Evolutionary conservation across 2,888 invertebrate genomes (phyloP), one percentile per base, ranked within the genome.

Genomic region (Drosophila mayaguana): DNA sequence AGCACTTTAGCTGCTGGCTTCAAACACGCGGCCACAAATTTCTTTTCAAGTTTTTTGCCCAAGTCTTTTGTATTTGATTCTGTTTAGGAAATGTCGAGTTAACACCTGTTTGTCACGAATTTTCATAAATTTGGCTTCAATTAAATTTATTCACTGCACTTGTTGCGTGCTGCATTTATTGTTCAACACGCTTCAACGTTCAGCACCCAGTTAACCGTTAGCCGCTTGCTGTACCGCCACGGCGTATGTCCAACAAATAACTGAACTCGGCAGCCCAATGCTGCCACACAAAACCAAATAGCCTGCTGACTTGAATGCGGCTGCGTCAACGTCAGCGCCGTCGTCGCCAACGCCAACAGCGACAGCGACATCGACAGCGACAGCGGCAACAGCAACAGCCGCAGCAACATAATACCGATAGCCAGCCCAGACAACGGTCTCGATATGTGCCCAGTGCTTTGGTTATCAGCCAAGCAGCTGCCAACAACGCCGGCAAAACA

Each of bases 231-330:
- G 87, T 88, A 91, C 91, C 90, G 78, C 66, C 71, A 78, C 85
- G 88, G 79, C 78, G 83, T 83, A 78, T 86, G 88, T 88, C 84
- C 91, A 87, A 89, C 88, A 77, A 85, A 83, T 87, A 88, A 91
- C 91, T 91, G 90, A 90, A 86, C 75, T 76, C 81, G 80, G 78
- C 83, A 79, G 77, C 79, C 75, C 83, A 89, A 83, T 88, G 90
- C 77, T 80, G 88, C 81, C 74, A 82, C 91, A 91, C 88, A 91
- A 91, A 91, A 91, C 78, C 87, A 84, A 85, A 87, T 74, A 67
- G 75, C 48, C 66, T 70, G 64, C 69, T 67, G 63, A 74, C 74
- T 74, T 71, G 63, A 67, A 66, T 75, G 64, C 61, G 59, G 65
- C 66, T 59, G 55, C 66, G 54, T 43, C 72, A 61, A 45, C 68